A percentile compares a stretch with the other conserved stretches of the same genome.
These are phyloP conservation scores for Yponomeuta sedellus DNA, from an alignment of 2,888 invertebrate genomes.

Conservation along the genomic window DNA sequence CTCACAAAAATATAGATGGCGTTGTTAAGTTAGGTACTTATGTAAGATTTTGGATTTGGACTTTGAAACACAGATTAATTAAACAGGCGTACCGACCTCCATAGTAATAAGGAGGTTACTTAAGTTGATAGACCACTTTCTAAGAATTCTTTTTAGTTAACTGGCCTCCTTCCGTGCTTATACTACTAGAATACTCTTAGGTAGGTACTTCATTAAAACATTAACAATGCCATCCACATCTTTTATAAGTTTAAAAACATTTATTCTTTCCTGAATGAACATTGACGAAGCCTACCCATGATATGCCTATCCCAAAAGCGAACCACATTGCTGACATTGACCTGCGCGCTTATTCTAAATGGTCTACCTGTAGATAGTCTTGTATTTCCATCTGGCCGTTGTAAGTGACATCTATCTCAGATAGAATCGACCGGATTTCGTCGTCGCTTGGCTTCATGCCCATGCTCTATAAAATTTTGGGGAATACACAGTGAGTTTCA, in stretches of 20 bases:
- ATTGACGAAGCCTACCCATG: background rate
- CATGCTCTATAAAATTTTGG: slow-evolving; percentile 73
- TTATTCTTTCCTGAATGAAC: background rate
- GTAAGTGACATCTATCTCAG: slow-evolving; percentile 89
- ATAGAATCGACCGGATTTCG: slow-evolving; percentile 87
- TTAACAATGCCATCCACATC: too few relatives aligned
- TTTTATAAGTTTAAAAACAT: background rate
- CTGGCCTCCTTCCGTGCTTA: too few relatives aligned
- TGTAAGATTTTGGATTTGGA: too few relatives aligned
- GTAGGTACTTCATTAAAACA: too few relatives aligned
- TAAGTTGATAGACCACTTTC: too few relatives aligned
- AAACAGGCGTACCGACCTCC: too few relatives aligned
- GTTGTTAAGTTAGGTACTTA: too few relatives aligned
- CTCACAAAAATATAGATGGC: too few relatives aligned
- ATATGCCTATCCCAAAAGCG: slow-evolving; percentile 11
- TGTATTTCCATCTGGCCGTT: slow-evolving; percentile 91
- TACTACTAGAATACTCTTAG: too few relatives aligned
- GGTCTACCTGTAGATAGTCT: slow-evolving; percentile 91
- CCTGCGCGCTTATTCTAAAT: background rate
- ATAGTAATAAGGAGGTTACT: too few relatives aligned
- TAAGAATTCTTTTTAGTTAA: too few relatives aligned
- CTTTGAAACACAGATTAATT: background rate
- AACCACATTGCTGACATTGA: slow-evolving; percentile 12
- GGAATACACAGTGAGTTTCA: background rate
- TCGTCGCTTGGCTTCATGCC: slow-evolving; percentile 79